Base-by-base conservation (phyloP, 2,888 invertebrate species). In the Drepana falcataria region DNA sequence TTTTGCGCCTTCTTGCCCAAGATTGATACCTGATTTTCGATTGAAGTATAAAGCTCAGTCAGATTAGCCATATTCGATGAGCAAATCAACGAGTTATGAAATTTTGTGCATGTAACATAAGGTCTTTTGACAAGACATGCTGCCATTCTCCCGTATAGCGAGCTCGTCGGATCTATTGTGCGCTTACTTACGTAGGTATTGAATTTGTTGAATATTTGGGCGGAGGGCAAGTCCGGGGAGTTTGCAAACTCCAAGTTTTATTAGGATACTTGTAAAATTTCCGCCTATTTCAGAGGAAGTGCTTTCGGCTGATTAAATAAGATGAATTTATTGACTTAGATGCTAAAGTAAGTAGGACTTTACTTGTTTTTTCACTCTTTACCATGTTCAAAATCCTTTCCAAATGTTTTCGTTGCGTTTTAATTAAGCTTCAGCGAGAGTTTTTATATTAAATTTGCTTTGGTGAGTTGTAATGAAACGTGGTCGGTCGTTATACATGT, bases 201-300 rank as follows among this genome's bases (percentile, higher is more conserved):
- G 79, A 81, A 81, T 83, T 86, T 74, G 81, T 81, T 77, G 85
- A 80, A 85, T 83, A 84, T 85, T 85, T 83, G 73, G 79, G 69
- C 75, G 63, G 67, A 63, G 62, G 58, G 71, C 67, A 83, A 85
- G 73, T 85, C 82, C 61, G 69, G 61, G 63, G 70, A 69, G 75
- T 77, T 75, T 73, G 76, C 57, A 79, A 78, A 88, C 85, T 87
- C 80, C 68, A 87, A 89, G 81, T 90, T 89, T 89, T 90, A 89
- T 90, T 89, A 82, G 88, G 89, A 89, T 89, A 89, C 90, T 90
- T 89, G 89, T 87, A 84, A 87, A 90, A 87, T 88, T 86, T 89
- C 82, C 83, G 81, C 81, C 83, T 82, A 81, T 84, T 81, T 79
- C 84, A 75, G 77, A 79, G 75, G 79, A 87, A 76, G 84, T 82